Percentiles rank a stretch among this genome's conserved stretches.
Conservation (phyloP, 2,797 vertebrate species). For the Cuculus canorus region DNA sequence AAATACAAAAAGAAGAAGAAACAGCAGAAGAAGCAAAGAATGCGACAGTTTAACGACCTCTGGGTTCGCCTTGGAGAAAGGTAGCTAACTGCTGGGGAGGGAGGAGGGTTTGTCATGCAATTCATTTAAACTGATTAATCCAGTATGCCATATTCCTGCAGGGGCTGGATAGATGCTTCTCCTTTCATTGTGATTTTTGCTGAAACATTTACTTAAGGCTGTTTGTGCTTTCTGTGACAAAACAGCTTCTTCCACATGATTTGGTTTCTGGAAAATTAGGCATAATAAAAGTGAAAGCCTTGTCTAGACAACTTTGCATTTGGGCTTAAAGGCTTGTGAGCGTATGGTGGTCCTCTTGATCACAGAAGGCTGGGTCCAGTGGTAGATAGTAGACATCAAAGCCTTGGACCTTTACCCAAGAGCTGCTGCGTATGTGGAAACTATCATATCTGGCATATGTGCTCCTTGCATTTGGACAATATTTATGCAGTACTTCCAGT, state of each 20-base stretch:
- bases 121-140: neutral
- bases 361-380: neutral
- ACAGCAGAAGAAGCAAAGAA: slow-evolving; percentile 81
- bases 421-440: neutral
- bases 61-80: slow-evolving; percentile 90
- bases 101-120: neutral
- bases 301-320: neutral
- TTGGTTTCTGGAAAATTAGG: neutral
- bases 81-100: slow-evolving; percentile 52
- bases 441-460: neutral
- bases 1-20: slow-evolving; percentile 84
- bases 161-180: neutral
- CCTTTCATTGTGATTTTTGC: neutral
- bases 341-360: neutral
- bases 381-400: neutral
- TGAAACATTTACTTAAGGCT: neutral
- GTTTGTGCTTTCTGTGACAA: neutral
- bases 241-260: neutral
- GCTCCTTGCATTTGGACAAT: neutral
- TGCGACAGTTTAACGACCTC: slow-evolving; percentile 87
- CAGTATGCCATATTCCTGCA: neutral
- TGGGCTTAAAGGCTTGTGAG: neutral
- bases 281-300: neutral
- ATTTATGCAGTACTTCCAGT: neutral
- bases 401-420: neutral